These are phyloP conservation scores for Gobio gobio DNA, from an alignment of 2,113 vertebrate species.

Conservation along the genomic window DNA sequence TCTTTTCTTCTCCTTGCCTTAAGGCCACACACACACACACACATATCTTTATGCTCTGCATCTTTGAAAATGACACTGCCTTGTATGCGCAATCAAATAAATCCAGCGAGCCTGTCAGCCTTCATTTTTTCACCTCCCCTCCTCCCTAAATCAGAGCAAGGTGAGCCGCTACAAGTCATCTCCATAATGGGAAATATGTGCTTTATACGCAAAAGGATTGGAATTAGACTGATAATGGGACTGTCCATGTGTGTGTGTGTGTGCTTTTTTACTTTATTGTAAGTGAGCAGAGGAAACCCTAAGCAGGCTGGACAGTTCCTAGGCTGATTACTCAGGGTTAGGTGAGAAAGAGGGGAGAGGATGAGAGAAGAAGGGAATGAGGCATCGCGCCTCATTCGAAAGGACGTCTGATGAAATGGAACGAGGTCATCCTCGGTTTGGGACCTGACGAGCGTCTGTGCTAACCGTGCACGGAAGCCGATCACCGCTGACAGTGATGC, in stretches of 20 bases:
- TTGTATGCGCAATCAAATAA: slow-evolving; percentile 78
- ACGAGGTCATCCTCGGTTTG: slow-evolving; percentile 76
- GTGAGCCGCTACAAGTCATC: slow-evolving; percentile 74
- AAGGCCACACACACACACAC: slow-evolving; percentile 46
- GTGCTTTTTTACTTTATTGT: slow-evolving; percentile 64
- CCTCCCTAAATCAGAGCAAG: slow-evolving; percentile 63
- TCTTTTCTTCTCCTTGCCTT: slow-evolving; percentile 45
- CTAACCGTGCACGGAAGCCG: slow-evolving; percentile 40
- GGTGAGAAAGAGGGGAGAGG: slow-evolving; percentile 9
- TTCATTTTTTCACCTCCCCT: slow-evolving; percentile 65
- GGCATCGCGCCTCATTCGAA: slow-evolving; percentile 70
- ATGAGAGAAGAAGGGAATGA: slow-evolving; percentile 64
- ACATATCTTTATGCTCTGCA: slow-evolving; percentile 48
- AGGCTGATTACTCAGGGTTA: slow-evolving; percentile 63
- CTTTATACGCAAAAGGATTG: slow-evolving; percentile 67
- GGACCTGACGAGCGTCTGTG: slow-evolving; percentile 59
- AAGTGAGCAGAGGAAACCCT: slow-evolving; percentile 76
- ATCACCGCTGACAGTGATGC: slow-evolving; percentile 77
- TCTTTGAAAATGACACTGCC: slow-evolving; percentile 68
- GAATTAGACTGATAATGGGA: slow-evolving; percentile 72
- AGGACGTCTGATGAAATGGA: slow-evolving; percentile 80
- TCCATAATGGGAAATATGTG: slow-evolving; percentile 79
- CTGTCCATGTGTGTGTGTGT: slow-evolving; percentile 53
- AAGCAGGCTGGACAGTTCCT: slow-evolving; percentile 71
- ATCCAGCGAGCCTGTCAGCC: slow-evolving; percentile 72